A percentile compares a stretch with the other conserved stretches of the same genome.
Conservation (phyloP, 1,140 invertebrate species). For the Ceratina japonica region DNA sequence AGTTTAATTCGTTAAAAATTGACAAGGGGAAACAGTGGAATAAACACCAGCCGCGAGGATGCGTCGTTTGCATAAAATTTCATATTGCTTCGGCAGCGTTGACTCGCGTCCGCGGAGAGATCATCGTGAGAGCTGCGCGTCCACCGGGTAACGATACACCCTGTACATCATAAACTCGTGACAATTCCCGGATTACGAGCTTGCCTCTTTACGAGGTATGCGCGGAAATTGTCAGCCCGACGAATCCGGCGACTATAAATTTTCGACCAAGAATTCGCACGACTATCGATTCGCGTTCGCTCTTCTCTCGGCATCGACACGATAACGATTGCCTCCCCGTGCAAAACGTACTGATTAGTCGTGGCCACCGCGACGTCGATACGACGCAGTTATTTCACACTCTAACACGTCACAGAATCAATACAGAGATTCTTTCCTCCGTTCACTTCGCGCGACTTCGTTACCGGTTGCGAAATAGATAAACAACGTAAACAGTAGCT, state of each 20-base stretch:
- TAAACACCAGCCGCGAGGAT: background rate
- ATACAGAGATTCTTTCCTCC: background rate
- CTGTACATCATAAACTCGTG: constrained; percentile 32
- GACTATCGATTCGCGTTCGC: constrained; percentile 1
- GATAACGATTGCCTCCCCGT: constrained; percentile 22
- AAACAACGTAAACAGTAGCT: constrained; percentile 9
- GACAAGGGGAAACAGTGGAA: background rate
- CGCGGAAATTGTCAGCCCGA: constrained; percentile 12
- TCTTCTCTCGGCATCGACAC: background rate
- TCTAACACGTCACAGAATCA: constrained; percentile 2
- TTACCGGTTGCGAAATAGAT: too few species aligned
- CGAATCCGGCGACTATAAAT: constrained; percentile 1
- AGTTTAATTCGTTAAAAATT: background rate
- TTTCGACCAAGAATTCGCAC: constrained; percentile 3
- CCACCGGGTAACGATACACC: constrained; percentile 2
- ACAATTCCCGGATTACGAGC: constrained; percentile 21
- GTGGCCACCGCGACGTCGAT: background rate
- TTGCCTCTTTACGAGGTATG: constrained; percentile 6
- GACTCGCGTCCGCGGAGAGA: too few species aligned
- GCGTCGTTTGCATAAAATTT: constrained; percentile 1
- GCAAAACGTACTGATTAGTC: constrained; percentile 29
- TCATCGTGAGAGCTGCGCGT: background rate
- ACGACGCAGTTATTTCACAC: constrained; percentile 9
- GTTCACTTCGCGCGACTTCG: too few species aligned
- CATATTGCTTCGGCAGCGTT: too few species aligned